Percentiles rank a stretch among this genome's conserved stretches.
Conservation (phyloP, 2,888 invertebrate species). For the Drosophila acutilabella region DNA sequence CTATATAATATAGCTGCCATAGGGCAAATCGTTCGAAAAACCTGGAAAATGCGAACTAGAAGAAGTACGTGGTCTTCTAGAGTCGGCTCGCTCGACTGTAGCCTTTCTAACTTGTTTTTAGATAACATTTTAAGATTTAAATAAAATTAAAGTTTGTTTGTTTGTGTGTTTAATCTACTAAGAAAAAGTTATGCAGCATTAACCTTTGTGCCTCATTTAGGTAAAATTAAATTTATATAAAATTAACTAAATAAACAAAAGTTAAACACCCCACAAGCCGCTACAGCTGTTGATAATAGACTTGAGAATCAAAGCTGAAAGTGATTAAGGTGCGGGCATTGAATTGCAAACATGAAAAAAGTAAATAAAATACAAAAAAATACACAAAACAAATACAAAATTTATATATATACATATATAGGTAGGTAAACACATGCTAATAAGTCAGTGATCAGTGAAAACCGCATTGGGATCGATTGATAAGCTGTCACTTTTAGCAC, state of each 20-base stretch:
- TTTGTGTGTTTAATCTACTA: no score
- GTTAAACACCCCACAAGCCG: background rate
- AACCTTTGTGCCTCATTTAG: no score
- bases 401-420: background rate
- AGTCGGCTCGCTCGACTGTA: no score
- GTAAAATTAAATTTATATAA: background rate
- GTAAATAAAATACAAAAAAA: conserved; percentile 1
- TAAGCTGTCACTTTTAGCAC: conserved; percentile 8
- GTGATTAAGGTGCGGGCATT: background rate
- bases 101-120: no score
- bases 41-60: no score
- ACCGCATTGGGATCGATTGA: conserved; percentile 29
- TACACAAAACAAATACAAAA: conserved; percentile 2
- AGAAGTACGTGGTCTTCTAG: no score
- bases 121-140: no score
- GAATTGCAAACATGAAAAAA: conserved; percentile 5
- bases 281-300: background rate
- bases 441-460: conserved; percentile 5
- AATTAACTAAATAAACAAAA: background rate
- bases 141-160: no score
- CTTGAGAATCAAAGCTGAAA: background rate
- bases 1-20: no score
- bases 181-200: no score
- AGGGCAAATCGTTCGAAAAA: no score
- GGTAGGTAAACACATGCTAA: background rate